A percentile compares a stretch with the other conserved stretches of the same genome.
These are phyloP conservation scores for Artemia sinica DNA, from an alignment of 2,888 invertebrate species.

Conservation along the genomic window DNA sequence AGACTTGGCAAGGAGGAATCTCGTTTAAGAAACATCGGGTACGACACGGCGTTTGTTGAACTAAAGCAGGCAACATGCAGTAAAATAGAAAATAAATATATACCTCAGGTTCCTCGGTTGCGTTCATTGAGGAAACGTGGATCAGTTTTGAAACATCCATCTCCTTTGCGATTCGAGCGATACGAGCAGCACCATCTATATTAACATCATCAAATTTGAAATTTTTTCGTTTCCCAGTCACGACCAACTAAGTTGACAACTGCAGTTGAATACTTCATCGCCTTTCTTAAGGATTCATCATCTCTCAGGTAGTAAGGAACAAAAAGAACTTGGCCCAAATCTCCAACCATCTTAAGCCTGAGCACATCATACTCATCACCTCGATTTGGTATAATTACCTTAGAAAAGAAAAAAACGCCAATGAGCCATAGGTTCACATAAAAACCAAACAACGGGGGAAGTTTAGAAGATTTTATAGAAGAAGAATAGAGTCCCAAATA, in stretches of 20 bases:
- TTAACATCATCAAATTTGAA: conserved; percentile 71
- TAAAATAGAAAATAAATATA: not conserved
- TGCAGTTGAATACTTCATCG: conserved; percentile 85
- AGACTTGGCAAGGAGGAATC: too few relatives aligned
- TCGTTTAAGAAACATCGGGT: too few relatives aligned
- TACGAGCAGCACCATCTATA: conserved; percentile 53
- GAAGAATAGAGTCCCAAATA: too few relatives aligned
- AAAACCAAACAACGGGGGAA: too few relatives aligned
- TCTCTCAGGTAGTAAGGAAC: conserved; percentile 66
- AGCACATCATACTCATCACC: conserved; percentile 62
- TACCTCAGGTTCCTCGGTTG: conserved; percentile 46
- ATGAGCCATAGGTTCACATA: too few relatives aligned
- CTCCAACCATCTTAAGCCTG: conserved; percentile 66
- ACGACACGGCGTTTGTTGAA: too few relatives aligned
- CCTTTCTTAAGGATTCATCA: conserved; percentile 63
- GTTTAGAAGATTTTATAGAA: too few relatives aligned
- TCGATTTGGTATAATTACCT: conserved; percentile 83
- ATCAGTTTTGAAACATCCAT: conserved; percentile 78
- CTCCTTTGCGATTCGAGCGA: conserved; percentile 56
- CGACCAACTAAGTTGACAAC: conserved; percentile 86
- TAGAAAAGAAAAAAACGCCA: conserved; percentile 30
- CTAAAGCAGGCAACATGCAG: too few relatives aligned
- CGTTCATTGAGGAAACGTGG: conserved; percentile 77
- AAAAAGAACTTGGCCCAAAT: conserved; percentile 85
- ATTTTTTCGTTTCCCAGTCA: conserved; percentile 76